Percentiles rank a stretch among this genome's conserved stretches.
Evolutionary conservation across 1,140 invertebrate species (phyloP).

Genomic region (Melitaea cinxia): DNA sequence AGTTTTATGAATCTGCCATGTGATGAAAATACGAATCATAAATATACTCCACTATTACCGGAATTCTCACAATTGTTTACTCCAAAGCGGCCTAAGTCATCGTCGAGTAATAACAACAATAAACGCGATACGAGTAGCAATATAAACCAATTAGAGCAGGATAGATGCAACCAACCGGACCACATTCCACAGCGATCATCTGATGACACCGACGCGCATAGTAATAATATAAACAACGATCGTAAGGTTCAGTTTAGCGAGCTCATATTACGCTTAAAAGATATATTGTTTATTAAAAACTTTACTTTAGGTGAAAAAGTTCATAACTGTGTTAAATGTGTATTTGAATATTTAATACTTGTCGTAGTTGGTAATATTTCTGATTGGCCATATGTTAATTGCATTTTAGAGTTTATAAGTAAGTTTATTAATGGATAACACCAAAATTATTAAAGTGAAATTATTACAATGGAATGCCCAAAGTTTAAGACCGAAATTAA

Average conservation of each 20-base stretch:
- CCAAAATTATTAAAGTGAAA: neutral
- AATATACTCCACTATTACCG: too few species aligned
- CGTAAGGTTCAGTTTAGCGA: neutral
- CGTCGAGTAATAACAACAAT: too few species aligned
- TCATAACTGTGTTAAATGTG: slow-evolving; percentile 1
- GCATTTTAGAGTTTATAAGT: neutral
- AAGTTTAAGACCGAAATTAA: slow-evolving; percentile 5
- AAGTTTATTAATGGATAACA: slow-evolving; percentile 6
- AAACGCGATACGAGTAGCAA: too few species aligned
- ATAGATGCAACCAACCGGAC: too few species aligned
- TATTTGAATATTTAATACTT: neutral
- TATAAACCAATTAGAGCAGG: too few species aligned
- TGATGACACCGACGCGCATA: slow-evolving; percentile 2
- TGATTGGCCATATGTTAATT: neutral
- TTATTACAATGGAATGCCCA: slow-evolving; percentile 5
- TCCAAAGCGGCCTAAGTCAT: too few species aligned
- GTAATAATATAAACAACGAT: neutral
- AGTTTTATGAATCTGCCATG: too few species aligned
- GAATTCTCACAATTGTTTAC: too few species aligned
- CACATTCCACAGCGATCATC: neutral
- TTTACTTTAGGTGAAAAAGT: slow-evolving; percentile 4
- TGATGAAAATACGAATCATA: too few species aligned
- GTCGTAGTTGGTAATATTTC: slow-evolving; percentile 1
- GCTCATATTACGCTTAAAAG: slow-evolving; percentile 5
- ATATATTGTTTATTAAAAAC: slow-evolving; percentile 7